Percentiles rank a stretch among this genome's conserved stretches.
phyloP scores from a whole-genome alignment of 2,797 vertebrate genomes.

The Rhyacichthys aspro region DNA sequence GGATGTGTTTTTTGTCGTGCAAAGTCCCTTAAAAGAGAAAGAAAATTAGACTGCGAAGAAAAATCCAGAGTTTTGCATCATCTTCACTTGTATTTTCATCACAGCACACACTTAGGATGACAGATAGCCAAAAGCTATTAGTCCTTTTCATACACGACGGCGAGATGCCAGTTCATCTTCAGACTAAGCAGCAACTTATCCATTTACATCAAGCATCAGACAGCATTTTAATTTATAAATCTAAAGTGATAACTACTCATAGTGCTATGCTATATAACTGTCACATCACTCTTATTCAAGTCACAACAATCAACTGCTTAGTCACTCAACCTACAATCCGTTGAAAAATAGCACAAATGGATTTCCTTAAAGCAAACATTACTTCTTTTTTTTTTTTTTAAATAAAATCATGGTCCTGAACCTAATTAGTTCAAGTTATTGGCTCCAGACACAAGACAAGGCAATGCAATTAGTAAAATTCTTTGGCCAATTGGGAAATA shows the following conservation, averaged over 20 bases:
- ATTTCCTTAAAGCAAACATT: conserved; percentile 12
- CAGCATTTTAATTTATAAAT: conserved; percentile 1
- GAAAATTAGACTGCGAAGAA: neutral
- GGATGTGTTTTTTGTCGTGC: too few relatives aligned
- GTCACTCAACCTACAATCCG: too few relatives aligned
- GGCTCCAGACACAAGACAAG: conserved; percentile 1
- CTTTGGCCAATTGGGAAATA: conserved; percentile 6
- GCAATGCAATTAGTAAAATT: conserved; percentile 4
- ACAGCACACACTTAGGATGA: neutral
- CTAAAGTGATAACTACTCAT: conserved; percentile 4
- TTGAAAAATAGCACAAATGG: neutral
- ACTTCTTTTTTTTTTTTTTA: neutral
- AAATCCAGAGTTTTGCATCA: conserved; percentile 3
- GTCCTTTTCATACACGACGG: conserved; percentile 4
- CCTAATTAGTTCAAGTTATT: conserved; percentile 3
- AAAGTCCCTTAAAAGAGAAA: neutral
- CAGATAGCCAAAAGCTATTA: neutral
- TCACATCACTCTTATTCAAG: too few relatives aligned
- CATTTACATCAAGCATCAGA: conserved; percentile 3
- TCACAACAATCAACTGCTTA: too few relatives aligned
- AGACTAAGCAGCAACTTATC: neutral
- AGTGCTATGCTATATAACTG: neutral
- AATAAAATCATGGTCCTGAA: neutral
- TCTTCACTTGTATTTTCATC: conserved; percentile 7
- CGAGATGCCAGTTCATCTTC: neutral